These are phyloP conservation scores for Coenonympha arcania DNA, from an alignment of 2,888 invertebrate genomes.

Conservation along the genomic window DNA sequence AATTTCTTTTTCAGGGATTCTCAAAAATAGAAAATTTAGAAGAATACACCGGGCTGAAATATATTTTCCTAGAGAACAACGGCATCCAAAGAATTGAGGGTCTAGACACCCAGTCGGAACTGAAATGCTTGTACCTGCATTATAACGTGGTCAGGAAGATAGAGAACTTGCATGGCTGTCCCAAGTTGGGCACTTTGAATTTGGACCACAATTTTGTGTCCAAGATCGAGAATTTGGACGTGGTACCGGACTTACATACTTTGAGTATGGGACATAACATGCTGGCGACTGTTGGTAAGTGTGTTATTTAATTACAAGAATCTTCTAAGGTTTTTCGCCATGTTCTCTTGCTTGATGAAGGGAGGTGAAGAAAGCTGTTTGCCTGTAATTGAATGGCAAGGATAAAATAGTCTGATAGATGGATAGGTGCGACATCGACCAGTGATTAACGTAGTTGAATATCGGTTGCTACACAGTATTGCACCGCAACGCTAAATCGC, in stretches of 20 bases:
- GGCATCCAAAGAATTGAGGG: conserved; percentile 90
- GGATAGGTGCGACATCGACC: too few species aligned
- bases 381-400: too few species aligned
- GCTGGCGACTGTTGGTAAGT: conserved; percentile 65
- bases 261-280: conserved; percentile 90
- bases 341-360: too few species aligned
- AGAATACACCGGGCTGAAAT: conserved; percentile 92
- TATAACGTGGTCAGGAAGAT: conserved; percentile 89
- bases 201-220: conserved; percentile 87
- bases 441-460: too few species aligned
- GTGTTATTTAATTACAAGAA: background rate
- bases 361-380: too few species aligned
- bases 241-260: conserved; percentile 82
- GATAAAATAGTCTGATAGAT: too few species aligned
- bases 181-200: conserved; percentile 86
- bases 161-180: conserved; percentile 84
- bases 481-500: too few species aligned
- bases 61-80: conserved; percentile 94
- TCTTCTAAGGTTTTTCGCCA: too few species aligned
- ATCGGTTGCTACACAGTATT: too few species aligned
- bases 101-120: conserved; percentile 80
- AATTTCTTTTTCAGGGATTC: conserved; percentile 74
- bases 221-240: conserved; percentile 84
- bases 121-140: conserved; percentile 90
- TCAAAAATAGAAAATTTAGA: conserved; percentile 92